Evolutionary conservation across 2,797 vertebrate genomes (phyloP).

Genomic region (Hirundo rustica): DNA sequence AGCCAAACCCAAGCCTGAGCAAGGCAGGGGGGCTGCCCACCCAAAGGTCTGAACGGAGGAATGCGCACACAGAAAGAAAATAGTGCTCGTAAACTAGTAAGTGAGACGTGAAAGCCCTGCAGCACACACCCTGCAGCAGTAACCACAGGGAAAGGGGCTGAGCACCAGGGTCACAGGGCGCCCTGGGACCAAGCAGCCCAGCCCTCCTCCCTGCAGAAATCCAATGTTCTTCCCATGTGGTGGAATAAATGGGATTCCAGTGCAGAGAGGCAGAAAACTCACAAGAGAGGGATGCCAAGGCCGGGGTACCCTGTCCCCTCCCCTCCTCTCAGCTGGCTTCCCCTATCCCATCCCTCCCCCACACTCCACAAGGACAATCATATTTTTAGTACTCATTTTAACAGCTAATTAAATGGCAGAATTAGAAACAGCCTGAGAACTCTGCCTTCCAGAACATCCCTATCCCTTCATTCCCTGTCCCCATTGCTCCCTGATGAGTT

Average conservation of each 20-base stretch:
- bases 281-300: not conserved
- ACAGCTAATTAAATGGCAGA: conserved; percentile 2
- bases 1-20: conserved; percentile 38
- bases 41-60: conserved; percentile 49
- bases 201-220: not conserved
- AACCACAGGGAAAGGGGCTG: not conserved
- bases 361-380: not conserved
- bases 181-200: not conserved
- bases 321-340: not conserved
- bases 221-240: not conserved
- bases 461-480: not conserved
- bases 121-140: not conserved
- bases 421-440: conserved; percentile 36
- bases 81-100: conserved; percentile 7
- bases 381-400: conserved; percentile 6
- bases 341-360: not conserved
- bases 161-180: not conserved
- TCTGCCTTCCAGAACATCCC: not conserved
- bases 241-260: conserved; percentile 3
- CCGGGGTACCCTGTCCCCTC: not conserved
- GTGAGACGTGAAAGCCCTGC: not conserved
- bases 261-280: not conserved
- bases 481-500: not conserved
- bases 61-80: conserved; percentile 7
- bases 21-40: conserved; percentile 32